These are phyloP conservation scores for Arvicanthis niloticus DNA, from an alignment of 2,113 vertebrate species.

Conservation along the genomic window DNA sequence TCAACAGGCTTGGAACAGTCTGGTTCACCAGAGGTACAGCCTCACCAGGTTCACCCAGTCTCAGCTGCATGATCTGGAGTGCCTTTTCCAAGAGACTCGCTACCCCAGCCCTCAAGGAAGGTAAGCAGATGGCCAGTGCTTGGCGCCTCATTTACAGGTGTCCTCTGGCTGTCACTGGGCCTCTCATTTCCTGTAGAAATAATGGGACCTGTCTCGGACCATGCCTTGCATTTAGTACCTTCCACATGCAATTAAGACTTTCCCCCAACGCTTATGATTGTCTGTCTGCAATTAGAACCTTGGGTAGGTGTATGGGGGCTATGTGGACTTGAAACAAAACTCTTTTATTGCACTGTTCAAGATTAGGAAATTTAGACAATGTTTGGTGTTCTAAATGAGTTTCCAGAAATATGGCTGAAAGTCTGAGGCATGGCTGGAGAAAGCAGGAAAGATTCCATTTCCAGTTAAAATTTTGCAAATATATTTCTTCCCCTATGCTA, in stretches of 20 bases:
- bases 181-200: background rate
- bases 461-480: background rate
- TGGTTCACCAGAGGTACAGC: background rate
- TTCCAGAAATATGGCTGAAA: background rate
- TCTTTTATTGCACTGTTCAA: background rate
- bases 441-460: background rate
- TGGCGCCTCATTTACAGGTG: background rate
- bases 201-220: rapidly evolving
- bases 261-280: no score
- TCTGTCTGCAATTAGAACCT: background rate
- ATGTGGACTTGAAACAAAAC: background rate
- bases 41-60: background rate
- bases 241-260: background rate
- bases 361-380: background rate
- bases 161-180: background rate
- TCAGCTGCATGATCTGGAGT: background rate
- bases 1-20: rapidly evolving
- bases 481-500: background rate
- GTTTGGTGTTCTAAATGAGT: background rate
- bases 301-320: background rate
- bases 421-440: no score
- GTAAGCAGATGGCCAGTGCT: background rate
- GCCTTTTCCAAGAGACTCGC: background rate
- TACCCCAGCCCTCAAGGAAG: background rate
- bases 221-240: no score